Evolutionary conservation across 2,888 invertebrate genomes (phyloP).

Genomic region (Rhagium mordax): DNA sequence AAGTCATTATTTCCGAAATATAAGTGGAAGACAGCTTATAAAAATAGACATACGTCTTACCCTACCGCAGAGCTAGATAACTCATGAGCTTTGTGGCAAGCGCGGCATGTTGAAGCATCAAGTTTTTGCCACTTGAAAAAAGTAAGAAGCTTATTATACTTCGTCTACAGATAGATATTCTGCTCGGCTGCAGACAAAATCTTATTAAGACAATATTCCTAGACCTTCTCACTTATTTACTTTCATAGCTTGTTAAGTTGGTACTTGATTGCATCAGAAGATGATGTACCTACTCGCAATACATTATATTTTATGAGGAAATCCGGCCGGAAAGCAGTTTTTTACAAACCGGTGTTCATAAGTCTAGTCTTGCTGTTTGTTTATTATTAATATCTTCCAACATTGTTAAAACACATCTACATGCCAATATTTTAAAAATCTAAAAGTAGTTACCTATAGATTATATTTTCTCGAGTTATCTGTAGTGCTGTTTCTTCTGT

Average conservation of each 20-base stretch:
- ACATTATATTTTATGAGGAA: no score
- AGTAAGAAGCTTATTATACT: background rate
- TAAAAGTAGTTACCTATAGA: no score
- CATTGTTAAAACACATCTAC: no score
- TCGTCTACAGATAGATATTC: background rate
- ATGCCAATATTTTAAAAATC: no score
- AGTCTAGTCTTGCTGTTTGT: no score
- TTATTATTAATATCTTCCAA: no score
- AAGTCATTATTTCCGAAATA: background rate
- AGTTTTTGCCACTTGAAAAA: background rate
- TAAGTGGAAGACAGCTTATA: background rate
- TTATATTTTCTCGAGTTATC: no score
- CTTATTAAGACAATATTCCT: background rate
- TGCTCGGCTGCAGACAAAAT: background rate
- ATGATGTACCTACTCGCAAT: no score
- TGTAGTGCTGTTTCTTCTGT: no score
- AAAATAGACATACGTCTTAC: background rate
- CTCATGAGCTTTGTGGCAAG: background rate
- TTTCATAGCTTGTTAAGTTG: background rate
- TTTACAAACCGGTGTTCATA: no score
- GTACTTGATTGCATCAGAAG: background rate
- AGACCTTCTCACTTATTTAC: background rate
- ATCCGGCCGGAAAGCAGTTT: no score
- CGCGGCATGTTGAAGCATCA: background rate
- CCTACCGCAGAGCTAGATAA: background rate